Conservation (phyloP, 1,140 invertebrate genomes). For the Penaeus japonicus region DNA sequence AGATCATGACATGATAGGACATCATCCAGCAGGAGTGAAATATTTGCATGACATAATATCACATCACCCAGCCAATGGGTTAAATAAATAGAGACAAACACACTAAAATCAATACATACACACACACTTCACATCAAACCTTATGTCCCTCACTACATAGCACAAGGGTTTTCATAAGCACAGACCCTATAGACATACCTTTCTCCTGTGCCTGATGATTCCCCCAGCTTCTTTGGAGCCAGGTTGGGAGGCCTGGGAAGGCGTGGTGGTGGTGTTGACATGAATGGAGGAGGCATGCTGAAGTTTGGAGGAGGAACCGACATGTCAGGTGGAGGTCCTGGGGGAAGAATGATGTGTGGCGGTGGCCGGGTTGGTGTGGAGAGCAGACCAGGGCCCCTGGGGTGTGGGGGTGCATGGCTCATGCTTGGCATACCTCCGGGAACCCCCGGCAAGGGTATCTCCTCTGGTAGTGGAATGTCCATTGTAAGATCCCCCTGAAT, state of each 20-base stretch:
- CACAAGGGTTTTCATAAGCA: neutral
- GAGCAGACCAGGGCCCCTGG: neutral
- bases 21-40: too few relatives aligned
- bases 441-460: constrained; percentile 34
- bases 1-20: too few relatives aligned
- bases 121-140: neutral
- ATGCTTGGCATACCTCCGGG: neutral
- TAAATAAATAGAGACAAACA: neutral
- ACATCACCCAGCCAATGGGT: too few relatives aligned
- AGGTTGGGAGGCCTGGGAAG: neutral
- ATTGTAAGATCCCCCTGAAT: neutral
- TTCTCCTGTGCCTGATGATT: neutral
- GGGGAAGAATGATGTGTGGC: constrained; percentile 32
- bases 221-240: neutral
- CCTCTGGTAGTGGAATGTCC: constrained; percentile 42
- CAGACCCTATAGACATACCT: neutral
- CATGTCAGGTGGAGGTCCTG: constrained; percentile 31
- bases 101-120: too few relatives aligned
- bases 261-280: constrained; percentile 1
- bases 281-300: constrained; percentile 14
- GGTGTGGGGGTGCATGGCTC: neutral
- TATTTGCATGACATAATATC: too few relatives aligned
- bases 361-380: neutral
- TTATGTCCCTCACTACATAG: too few relatives aligned
- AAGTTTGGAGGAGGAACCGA: constrained; percentile 35